These are phyloP conservation scores for Coreoperca whiteheadi DNA, from an alignment of 2,113 vertebrate species.

Conservation along the genomic window DNA sequence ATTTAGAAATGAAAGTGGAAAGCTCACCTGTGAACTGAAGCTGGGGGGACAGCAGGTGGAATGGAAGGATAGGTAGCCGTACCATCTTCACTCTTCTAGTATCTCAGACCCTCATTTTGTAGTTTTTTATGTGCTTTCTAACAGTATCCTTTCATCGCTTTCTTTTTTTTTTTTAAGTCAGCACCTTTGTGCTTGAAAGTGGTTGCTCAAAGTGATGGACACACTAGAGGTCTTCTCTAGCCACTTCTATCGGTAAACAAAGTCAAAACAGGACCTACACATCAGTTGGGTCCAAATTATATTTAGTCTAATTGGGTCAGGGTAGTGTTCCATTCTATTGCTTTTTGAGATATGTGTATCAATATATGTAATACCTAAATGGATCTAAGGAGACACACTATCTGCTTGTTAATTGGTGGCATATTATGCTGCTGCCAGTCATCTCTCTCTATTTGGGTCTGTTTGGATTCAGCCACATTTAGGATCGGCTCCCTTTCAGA, in stretches of 20 bases:
- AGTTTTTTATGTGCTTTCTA: background rate
- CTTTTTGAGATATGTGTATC: background rate
- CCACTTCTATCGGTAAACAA: background rate
- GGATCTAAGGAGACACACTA: no score
- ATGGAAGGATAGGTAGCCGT: background rate
- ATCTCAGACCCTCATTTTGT: conserved; percentile 4
- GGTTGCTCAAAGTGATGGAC: background rate
- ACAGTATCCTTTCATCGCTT: conserved; percentile 20
- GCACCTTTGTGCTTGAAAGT: background rate
- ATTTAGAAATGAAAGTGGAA: conserved; percentile 59
- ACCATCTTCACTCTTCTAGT: background rate
- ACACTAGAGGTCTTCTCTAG: background rate
- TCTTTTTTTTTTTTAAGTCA: background rate
- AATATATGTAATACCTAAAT: background rate
- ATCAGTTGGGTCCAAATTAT: background rate
- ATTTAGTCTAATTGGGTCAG: background rate
- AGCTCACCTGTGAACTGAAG: conserved; percentile 53
- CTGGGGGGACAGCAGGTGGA: conserved; percentile 30
- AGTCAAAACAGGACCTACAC: background rate
- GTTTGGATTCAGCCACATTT: no score
- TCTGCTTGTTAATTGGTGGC: no score
- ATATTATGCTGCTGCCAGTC: no score
- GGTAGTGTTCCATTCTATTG: background rate
- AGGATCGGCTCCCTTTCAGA: no score
- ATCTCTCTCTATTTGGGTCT: no score